Evolutionary conservation across 2,113 vertebrate species (phyloP).

Genomic region (Corydoras sp.): DNA sequence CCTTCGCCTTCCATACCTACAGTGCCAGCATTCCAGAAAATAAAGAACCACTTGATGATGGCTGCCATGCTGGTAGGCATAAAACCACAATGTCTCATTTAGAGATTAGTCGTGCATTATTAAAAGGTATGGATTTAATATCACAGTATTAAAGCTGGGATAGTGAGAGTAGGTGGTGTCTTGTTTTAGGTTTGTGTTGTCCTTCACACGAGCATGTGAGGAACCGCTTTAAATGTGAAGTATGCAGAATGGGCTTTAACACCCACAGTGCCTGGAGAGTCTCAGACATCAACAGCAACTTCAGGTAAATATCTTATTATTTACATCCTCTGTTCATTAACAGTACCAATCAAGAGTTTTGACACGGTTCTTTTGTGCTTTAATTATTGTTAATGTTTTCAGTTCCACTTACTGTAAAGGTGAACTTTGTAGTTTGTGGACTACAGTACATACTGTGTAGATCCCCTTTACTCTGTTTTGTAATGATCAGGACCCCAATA

Average conservation of each 20-base stretch:
- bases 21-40: conserved; percentile 89
- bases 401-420: too few species aligned
- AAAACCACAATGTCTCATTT: neutral
- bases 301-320: conserved; percentile 70
- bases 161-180: neutral
- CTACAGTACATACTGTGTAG: too few species aligned
- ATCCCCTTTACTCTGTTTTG: too few species aligned
- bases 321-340: too few species aligned
- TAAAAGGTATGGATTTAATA: too few species aligned
- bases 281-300: conserved; percentile 96
- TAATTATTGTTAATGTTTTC: too few species aligned
- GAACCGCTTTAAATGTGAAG: conserved; percentile 92
- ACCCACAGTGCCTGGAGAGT: conserved; percentile 96
- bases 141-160: too few species aligned
- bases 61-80: conserved; percentile 84
- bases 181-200: neutral
- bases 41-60: conserved; percentile 87
- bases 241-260: conserved; percentile 95
- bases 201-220: conserved; percentile 84
- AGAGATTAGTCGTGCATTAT: neutral
- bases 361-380: too few species aligned
- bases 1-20: conserved; percentile 93
- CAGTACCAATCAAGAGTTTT: too few species aligned
- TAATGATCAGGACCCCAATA: too few species aligned
- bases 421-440: too few species aligned